phyloP scores from a whole-genome alignment of 1,140 invertebrate species.

The Macrostomum lignano region DNA sequence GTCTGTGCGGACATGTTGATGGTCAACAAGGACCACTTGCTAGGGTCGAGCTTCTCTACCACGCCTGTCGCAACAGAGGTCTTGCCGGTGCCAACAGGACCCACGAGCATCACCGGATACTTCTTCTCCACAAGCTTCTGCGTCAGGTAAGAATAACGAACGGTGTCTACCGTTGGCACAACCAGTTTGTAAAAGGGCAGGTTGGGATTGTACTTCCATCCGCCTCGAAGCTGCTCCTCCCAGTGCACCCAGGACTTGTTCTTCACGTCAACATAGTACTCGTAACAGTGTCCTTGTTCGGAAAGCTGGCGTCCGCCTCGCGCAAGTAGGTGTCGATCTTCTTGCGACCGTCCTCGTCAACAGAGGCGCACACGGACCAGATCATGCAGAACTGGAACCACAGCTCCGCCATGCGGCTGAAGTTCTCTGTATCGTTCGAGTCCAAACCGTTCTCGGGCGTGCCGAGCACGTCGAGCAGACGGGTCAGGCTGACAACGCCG shows the following conservation, averaged over 20 bases:
- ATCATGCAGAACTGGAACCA: conserved; percentile 48
- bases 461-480: conserved; percentile 38
- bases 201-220: conserved; percentile 40
- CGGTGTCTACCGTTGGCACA: conserved; percentile 50
- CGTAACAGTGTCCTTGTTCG: conserved; percentile 54
- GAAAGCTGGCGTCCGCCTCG: conserved; percentile 50
- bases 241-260: conserved; percentile 40
- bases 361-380: conserved; percentile 48
- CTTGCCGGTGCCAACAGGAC: conserved; percentile 47
- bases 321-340: conserved; percentile 48
- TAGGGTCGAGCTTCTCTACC: conserved; percentile 34
- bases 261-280: conserved; percentile 48
- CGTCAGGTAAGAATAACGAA: conserved; percentile 44
- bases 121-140: conserved; percentile 34
- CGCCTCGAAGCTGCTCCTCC: conserved; percentile 41
- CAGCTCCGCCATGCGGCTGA: conserved; percentile 35
- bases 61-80: conserved; percentile 43
- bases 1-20: conserved; percentile 61
- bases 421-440: conserved; percentile 17
- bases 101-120: conserved; percentile 42
- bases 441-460: conserved; percentile 38
- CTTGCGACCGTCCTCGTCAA: conserved; percentile 46
- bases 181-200: conserved; percentile 39
- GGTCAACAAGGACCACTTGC: conserved; percentile 37
- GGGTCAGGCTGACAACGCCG: conserved; percentile 41